phyloP scores from a whole-genome alignment of 2,888 invertebrate species.

The Colostygia pectinataria region DNA sequence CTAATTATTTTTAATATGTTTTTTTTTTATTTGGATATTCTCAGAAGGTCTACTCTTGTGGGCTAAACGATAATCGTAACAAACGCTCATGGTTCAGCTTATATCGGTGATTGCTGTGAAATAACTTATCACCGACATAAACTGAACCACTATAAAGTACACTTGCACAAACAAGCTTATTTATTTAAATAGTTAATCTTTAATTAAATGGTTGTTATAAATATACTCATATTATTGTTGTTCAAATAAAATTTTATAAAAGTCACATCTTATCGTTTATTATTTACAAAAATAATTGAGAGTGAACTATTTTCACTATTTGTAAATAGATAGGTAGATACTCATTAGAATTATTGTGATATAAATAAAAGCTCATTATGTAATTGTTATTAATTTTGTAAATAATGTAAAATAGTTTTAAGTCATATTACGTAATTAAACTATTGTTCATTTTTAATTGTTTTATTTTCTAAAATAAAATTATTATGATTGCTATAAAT shows the following conservation, averaged over 20 bases:
- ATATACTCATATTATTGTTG: background rate
- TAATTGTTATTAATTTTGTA: constrained; percentile 60
- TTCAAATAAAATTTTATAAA: background rate
- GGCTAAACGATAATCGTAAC: too few species aligned
- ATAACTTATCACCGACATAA: too few species aligned
- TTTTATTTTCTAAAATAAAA: constrained; percentile 7
- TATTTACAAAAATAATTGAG: constrained; percentile 10
- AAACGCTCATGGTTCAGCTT: too few species aligned
- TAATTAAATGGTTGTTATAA: too few species aligned
- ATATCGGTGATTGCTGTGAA: too few species aligned
- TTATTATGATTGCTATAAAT: too few species aligned
- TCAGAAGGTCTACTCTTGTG: too few species aligned
- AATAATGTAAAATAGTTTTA: constrained; percentile 55
- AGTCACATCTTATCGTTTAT: background rate
- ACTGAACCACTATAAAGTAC: too few species aligned
- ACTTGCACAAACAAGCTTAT: too few species aligned
- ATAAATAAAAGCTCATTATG: constrained; percentile 37
- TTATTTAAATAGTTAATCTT: too few species aligned
- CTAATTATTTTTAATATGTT: too few species aligned
- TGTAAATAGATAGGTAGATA: constrained; percentile 50
- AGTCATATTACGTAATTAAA: constrained; percentile 55
- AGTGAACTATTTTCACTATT: constrained; percentile 40
- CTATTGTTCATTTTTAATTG: constrained; percentile 62
- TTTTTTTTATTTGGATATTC: too few species aligned
- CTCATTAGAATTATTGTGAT: constrained; percentile 40